A percentile compares a stretch with the other conserved stretches of the same genome.
Conservation (phyloP, 1,140 invertebrate genomes). For the Cepaea nemoralis region DNA sequence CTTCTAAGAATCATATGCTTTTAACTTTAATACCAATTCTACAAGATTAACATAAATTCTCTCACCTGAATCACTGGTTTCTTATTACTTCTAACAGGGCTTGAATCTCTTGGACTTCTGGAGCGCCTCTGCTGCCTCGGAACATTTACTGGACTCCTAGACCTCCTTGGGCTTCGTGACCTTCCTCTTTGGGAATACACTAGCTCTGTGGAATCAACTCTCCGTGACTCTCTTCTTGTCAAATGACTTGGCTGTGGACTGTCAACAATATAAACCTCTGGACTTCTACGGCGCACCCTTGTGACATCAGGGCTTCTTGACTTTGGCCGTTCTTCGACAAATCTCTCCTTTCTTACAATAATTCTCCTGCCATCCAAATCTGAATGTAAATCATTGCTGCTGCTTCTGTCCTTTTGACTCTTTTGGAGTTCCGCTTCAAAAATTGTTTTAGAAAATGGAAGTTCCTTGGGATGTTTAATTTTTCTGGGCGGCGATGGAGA, state of each 20-base stretch:
- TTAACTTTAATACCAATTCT: too few species aligned
- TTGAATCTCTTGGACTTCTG: neutral
- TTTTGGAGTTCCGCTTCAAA: neutral
- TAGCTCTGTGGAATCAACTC: neutral
- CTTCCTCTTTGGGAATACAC: too few species aligned
- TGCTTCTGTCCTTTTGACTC: neutral
- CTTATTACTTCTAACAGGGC: neutral
- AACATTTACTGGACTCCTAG: too few species aligned
- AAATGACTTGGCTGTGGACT: neutral
- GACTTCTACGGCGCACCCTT: neutral
- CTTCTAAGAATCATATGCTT: too few species aligned
- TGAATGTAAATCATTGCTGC: neutral
- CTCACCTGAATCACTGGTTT: neutral
- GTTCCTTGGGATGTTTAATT: neutral
- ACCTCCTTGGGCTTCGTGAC: too few species aligned
- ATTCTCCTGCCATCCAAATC: neutral
- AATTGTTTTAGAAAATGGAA: conserved; percentile 22
- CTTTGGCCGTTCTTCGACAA: neutral
- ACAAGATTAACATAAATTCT: too few species aligned
- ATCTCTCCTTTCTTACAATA: neutral
- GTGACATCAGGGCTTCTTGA: neutral
- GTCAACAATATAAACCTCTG: neutral
- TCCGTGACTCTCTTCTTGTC: neutral
- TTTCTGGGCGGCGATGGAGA: conserved; percentile 4
- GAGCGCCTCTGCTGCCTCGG: neutral